A percentile compares a stretch with the other conserved stretches of the same genome.
Evolutionary conservation across 2,888 invertebrate genomes (phyloP).

Genomic region (Aspidiotus rigidus): DNA sequence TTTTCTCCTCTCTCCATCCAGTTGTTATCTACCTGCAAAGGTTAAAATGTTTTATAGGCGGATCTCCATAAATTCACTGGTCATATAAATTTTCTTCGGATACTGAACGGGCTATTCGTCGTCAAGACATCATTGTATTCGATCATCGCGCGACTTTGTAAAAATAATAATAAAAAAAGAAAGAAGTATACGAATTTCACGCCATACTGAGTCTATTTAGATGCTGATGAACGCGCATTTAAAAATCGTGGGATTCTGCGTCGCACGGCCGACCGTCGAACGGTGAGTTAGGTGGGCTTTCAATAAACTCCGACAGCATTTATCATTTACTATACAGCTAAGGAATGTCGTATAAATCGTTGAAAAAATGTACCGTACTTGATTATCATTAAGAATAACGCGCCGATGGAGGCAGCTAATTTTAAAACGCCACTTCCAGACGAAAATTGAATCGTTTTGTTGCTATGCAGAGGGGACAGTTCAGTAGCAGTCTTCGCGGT

Average conservation of each 20-base stretch:
- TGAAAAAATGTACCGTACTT: neutral
- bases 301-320: neutral
- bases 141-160: neutral
- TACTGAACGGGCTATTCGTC: neutral
- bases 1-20: no score
- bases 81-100: neutral
- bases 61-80: neutral
- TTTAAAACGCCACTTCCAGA: neutral
- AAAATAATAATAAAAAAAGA: neutral
- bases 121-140: neutral
- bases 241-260: neutral
- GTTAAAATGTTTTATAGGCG: neutral
- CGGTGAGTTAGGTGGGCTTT: neutral
- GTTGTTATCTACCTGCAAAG: no score
- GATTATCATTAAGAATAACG: constrained; percentile 1
- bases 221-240: constrained; percentile 1
- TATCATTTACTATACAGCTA: neutral
- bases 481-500: neutral
- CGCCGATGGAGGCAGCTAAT: neutral
- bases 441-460: neutral
- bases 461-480: neutral
- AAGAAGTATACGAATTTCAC: neutral
- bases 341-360: neutral
- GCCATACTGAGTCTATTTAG: neutral
- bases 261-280: neutral